phyloP scores from a whole-genome alignment of 2,888 invertebrate species.

The Diadegma fenestrale region DNA sequence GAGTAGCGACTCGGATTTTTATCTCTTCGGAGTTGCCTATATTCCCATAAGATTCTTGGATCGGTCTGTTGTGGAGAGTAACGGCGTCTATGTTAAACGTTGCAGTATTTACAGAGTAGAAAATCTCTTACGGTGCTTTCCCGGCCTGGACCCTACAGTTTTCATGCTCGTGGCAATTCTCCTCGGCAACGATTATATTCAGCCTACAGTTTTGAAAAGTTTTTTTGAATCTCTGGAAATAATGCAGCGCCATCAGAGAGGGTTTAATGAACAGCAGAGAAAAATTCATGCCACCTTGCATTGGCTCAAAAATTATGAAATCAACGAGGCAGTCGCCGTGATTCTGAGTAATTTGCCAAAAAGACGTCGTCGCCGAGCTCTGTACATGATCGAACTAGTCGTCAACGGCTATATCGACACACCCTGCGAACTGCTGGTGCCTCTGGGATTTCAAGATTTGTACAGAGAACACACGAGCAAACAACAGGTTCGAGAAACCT shows the following conservation, averaged over 20 bases:
- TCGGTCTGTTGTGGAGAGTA: constrained; percentile 80
- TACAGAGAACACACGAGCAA: constrained; percentile 53
- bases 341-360: constrained; percentile 88
- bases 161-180: constrained; percentile 93
- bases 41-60: constrained; percentile 91
- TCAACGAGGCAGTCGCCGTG: constrained; percentile 89
- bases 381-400: constrained; percentile 87
- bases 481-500: constrained; percentile 60
- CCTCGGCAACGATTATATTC: constrained; percentile 96
- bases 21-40: constrained; percentile 93
- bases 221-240: constrained; percentile 90
- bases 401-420: constrained; percentile 88
- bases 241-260: constrained; percentile 82
- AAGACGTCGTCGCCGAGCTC: constrained; percentile 86
- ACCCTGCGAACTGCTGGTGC: constrained; percentile 87
- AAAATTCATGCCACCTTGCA: constrained; percentile 90
- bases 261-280: constrained; percentile 88
- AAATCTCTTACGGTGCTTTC: constrained; percentile 88
- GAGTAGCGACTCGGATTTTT: constrained; percentile 98
- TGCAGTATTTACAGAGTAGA: constrained; percentile 92
- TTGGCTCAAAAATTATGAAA: constrained; percentile 91
- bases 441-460: constrained; percentile 85
- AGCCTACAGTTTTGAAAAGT: constrained; percentile 88
- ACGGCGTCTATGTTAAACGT: constrained; percentile 85
- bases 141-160: constrained; percentile 88